These are phyloP conservation scores for Heliconius hermathena DNA, from an alignment of 1,140 invertebrate genomes.

Conservation along the genomic window DNA sequence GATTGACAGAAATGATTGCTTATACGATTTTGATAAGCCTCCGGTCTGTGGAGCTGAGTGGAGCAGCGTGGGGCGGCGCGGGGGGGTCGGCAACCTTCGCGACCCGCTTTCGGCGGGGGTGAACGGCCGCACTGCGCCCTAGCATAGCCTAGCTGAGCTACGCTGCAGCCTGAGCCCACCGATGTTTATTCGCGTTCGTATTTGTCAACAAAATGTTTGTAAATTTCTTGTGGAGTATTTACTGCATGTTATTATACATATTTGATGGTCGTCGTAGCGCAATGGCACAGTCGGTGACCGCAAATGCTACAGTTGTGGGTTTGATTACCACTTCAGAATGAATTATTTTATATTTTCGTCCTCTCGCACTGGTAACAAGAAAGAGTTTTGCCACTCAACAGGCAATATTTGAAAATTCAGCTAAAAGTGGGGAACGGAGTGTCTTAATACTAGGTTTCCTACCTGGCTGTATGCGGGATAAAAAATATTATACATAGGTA, in stretches of 20 bases:
- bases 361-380: too few relatives aligned
- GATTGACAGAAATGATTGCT: constrained; percentile 1
- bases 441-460: too few relatives aligned
- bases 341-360: too few relatives aligned
- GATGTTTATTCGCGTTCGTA: constrained; percentile 8
- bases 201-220: constrained; percentile 3
- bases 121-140: constrained; percentile 54
- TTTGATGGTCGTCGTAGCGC: too few relatives aligned
- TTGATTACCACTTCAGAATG: too few relatives aligned
- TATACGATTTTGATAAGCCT: constrained; percentile 23
- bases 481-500: too few relatives aligned
- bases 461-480: too few relatives aligned
- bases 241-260: neutral
- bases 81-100: constrained; percentile 48
- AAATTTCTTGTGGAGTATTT: neutral
- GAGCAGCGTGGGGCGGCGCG: neutral
- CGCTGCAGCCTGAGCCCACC: constrained; percentile 14
- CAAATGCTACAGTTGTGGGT: too few relatives aligned
- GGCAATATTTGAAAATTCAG: too few relatives aligned
- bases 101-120: constrained; percentile 70
- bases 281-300: too few relatives aligned
- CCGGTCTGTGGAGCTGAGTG: constrained; percentile 13
- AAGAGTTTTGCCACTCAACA: too few relatives aligned
- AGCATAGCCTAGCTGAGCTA: constrained; percentile 24
- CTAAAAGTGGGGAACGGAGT: too few relatives aligned